phyloP scores from a whole-genome alignment of 2,888 invertebrate species.

The Sisyra terminalis region DNA sequence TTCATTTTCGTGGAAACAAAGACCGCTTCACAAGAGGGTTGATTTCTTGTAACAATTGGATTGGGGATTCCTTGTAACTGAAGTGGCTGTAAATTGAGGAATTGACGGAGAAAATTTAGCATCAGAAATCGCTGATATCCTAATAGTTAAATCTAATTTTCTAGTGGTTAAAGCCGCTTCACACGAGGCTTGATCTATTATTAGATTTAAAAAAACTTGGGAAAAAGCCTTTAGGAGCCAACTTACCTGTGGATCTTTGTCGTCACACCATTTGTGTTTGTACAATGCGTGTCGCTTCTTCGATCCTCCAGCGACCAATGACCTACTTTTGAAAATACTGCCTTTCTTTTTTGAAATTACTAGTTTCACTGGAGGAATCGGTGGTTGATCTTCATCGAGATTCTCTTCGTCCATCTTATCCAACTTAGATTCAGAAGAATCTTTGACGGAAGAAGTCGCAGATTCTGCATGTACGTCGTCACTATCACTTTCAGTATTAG shows the following conservation, averaged over 20 bases:
- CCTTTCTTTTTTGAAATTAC: conserved; percentile 72
- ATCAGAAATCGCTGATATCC: too few relatives aligned
- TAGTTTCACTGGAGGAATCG: conserved; percentile 42
- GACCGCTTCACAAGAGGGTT: too few relatives aligned
- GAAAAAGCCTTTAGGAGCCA: background rate
- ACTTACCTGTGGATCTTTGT: conserved; percentile 28
- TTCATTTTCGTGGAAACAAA: too few relatives aligned
- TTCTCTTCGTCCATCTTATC: conserved; percentile 5
- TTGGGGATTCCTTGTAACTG: too few relatives aligned
- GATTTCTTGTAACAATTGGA: too few relatives aligned
- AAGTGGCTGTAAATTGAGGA: too few relatives aligned
- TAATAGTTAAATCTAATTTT: too few relatives aligned
- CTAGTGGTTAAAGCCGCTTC: too few relatives aligned
- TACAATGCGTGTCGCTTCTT: conserved; percentile 65
- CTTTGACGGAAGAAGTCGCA: conserved; percentile 18
- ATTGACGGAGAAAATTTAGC: too few relatives aligned
- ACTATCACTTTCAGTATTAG: conserved; percentile 19
- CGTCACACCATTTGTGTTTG: conserved; percentile 80
- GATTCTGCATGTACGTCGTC: conserved; percentile 17
- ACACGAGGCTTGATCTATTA: too few relatives aligned
- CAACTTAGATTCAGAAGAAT: conserved; percentile 13
- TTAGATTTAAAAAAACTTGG: too few relatives aligned
- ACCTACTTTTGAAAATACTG: conserved; percentile 77
- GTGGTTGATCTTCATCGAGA: conserved; percentile 7
- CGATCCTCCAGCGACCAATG: conserved; percentile 45